These are phyloP conservation scores for Sitta carolinensis DNA, from an alignment of 2,797 vertebrate species.

Conservation along the genomic window DNA sequence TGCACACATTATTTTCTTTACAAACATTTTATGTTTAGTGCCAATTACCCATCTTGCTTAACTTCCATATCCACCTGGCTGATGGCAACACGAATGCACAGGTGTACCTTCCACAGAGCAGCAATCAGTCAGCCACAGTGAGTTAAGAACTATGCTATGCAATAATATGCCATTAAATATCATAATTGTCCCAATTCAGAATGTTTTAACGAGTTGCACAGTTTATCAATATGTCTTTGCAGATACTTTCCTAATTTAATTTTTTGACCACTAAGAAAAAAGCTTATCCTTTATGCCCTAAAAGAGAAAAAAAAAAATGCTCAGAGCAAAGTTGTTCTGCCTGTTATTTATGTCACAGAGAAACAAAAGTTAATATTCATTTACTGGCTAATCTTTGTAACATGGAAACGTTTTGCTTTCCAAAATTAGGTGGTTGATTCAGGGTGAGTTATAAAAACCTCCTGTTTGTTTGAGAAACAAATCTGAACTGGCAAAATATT, in stretches of 20 bases:
- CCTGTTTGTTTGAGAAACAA: slow-evolving; percentile 49
- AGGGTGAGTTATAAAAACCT: slow-evolving; percentile 31
- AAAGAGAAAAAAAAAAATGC: neutral
- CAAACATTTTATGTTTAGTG: slow-evolving; percentile 33
- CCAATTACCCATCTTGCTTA: slow-evolving; percentile 16
- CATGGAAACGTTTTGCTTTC: slow-evolving; percentile 47
- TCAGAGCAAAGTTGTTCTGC: neutral
- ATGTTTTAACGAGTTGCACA: neutral
- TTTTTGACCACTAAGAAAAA: neutral
- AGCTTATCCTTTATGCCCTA: neutral
- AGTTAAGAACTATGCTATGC: neutral
- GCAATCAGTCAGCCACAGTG: neutral
- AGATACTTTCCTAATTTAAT: neutral
- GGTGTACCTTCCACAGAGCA: neutral
- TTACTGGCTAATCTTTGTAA: slow-evolving; percentile 47
- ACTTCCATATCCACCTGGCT: neutral
- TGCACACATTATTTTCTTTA: slow-evolving; percentile 51
- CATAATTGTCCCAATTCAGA: neutral
- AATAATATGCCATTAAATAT: neutral
- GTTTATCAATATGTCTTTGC: neutral
- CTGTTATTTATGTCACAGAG: slow-evolving; percentile 41
- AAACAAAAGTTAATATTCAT: slow-evolving; percentile 33
- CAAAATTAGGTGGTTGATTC: slow-evolving; percentile 47
- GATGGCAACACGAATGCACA: neutral
- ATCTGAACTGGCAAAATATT: slow-evolving; percentile 47